These are phyloP conservation scores for Stichopus horrens DNA, from an alignment of 53 echinoderm and acorn worm genomes.

Conservation along the genomic window DNA sequence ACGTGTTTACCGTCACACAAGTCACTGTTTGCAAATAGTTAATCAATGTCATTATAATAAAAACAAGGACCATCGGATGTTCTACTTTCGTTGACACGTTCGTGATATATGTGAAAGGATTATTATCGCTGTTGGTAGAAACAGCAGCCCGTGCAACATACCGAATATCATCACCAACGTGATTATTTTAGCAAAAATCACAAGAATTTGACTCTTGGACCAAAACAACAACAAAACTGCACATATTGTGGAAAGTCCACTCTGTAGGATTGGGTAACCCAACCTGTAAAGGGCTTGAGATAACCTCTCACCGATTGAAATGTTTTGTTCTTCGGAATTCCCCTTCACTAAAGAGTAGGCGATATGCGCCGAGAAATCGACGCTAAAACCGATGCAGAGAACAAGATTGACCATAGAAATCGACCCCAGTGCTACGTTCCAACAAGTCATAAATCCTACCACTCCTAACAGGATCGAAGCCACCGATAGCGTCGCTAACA, in stretches of 20 bases:
- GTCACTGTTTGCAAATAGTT: too few relatives aligned
- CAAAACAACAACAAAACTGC: neutral
- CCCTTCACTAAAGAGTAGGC: conserved; percentile 1
- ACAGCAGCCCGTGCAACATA: conserved; percentile 17
- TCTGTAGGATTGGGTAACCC: conserved; percentile 33
- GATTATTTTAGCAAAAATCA: conserved; percentile 24
- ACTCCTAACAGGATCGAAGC: conserved; percentile 38
- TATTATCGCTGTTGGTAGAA: conserved; percentile 2
- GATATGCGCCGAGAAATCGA: conserved; percentile 14
- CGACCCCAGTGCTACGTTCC: conserved; percentile 28
- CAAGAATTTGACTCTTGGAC: conserved; percentile 8
- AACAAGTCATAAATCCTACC: conserved; percentile 37
- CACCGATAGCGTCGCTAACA: conserved; percentile 22
- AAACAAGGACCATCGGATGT: too few relatives aligned
- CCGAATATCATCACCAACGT: conserved; percentile 26
- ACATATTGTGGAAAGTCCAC: conserved; percentile 18
- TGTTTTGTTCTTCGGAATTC: neutral
- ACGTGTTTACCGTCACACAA: too few relatives aligned
- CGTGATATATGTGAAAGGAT: neutral
- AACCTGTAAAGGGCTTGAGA: neutral
- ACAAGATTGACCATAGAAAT: conserved; percentile 48
- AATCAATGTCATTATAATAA: too few relatives aligned
- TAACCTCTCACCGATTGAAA: neutral
- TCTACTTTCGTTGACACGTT: too few relatives aligned
- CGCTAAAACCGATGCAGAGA: conserved; percentile 38